A percentile compares a stretch with the other conserved stretches of the same genome.
Evolutionary conservation across 2,113 vertebrate species (phyloP).

Genomic region (Paraplagusia blochii): DNA sequence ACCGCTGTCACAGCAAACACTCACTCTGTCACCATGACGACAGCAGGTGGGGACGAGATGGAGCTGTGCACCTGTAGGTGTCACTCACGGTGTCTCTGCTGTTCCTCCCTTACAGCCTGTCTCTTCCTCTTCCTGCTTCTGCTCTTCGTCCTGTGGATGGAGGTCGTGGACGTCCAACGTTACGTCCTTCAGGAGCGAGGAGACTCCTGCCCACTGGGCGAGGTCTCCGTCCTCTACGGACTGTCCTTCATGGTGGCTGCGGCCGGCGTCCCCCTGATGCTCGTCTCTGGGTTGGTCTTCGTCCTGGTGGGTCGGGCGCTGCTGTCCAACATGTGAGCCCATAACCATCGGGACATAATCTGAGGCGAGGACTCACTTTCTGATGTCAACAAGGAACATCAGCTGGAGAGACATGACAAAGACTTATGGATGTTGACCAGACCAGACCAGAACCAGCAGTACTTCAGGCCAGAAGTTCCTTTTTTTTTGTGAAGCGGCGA

Average conservation of each 20-base stretch:
- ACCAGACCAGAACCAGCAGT: neutral
- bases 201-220: constrained; percentile 57
- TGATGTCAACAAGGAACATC: constrained; percentile 14
- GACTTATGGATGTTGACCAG: constrained; percentile 8
- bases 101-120: constrained; percentile 65
- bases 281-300: constrained; percentile 82
- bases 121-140: constrained; percentile 78
- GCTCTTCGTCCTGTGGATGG: constrained; percentile 87
- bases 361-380: constrained; percentile 35
- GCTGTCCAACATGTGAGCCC: constrained; percentile 51
- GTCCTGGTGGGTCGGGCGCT: constrained; percentile 75
- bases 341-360: neutral
- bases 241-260: constrained; percentile 84
- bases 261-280: constrained; percentile 77
- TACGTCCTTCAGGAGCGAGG: constrained; percentile 84
- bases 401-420: constrained; percentile 14
- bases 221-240: constrained; percentile 77
- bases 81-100: constrained; percentile 6
- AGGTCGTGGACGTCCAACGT: constrained; percentile 80
- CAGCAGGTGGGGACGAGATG: constrained; percentile 14
- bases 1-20: constrained; percentile 43
- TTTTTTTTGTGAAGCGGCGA: too few species aligned
- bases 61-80: constrained; percentile 31
- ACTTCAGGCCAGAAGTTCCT: too few species aligned
- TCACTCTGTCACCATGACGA: constrained; percentile 24